phyloP scores from a whole-genome alignment of 2,888 invertebrate species.

The Cyclophora albipunctata region DNA sequence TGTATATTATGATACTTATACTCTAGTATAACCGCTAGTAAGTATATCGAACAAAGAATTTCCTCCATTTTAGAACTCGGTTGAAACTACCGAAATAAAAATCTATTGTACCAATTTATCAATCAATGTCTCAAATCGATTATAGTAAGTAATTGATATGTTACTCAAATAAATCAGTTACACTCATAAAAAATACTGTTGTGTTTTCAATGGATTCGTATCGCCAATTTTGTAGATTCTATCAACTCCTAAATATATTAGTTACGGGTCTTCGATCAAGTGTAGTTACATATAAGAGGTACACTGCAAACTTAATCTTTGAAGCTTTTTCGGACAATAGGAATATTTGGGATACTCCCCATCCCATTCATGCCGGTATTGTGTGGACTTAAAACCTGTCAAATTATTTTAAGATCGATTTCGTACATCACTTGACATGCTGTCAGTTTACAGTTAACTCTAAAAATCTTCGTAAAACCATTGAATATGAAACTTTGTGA shows the following conservation, averaged over 20 bases:
- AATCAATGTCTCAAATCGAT: neutral
- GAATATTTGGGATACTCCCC: slow-evolving; percentile 8
- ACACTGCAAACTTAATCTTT: slow-evolving; percentile 6
- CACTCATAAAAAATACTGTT: too few relatives aligned
- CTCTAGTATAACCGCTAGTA: too few relatives aligned
- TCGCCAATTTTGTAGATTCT: slow-evolving; percentile 20
- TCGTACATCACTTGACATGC: slow-evolving; percentile 5
- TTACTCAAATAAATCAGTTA: neutral
- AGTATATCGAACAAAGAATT: too few relatives aligned
- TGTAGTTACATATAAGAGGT: slow-evolving; percentile 14
- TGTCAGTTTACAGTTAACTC: slow-evolving; percentile 3
- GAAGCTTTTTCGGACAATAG: slow-evolving; percentile 5
- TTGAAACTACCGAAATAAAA: too few relatives aligned
- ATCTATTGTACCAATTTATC: too few relatives aligned
- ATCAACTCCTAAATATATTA: slow-evolving; percentile 20
- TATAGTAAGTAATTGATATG: neutral
- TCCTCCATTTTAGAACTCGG: too few relatives aligned
- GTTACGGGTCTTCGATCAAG: slow-evolving; percentile 33
- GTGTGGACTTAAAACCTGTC: slow-evolving; percentile 28
- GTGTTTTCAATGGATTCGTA: slow-evolving; percentile 25
- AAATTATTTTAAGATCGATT: slow-evolving; percentile 16
- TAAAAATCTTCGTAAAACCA: too few relatives aligned
- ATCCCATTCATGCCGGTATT: slow-evolving; percentile 15
- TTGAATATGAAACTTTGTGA: too few relatives aligned
- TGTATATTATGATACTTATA: too few relatives aligned